Evolutionary conservation across 2,797 vertebrate genomes (phyloP).

Genomic region (Muscicapa striata): DNA sequence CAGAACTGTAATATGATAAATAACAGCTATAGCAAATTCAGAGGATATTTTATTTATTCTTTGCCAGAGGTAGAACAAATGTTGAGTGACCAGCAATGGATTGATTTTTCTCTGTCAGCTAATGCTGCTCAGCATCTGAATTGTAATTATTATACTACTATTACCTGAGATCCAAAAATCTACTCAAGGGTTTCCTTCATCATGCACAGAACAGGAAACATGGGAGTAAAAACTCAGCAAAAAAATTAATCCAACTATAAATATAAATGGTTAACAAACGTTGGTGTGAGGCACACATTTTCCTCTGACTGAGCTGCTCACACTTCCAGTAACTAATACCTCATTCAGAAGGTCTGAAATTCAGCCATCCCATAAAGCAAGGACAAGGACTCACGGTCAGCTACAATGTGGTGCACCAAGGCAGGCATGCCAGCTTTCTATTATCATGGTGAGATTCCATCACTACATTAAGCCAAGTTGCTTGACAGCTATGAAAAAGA

Average conservation of each 20-base stretch:
- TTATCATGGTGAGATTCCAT: slow-evolving; percentile 42
- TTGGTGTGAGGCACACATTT: background rate
- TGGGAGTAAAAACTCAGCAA: background rate
- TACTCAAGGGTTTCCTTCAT: background rate
- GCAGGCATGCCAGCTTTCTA: slow-evolving; percentile 28
- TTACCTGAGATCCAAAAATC: background rate
- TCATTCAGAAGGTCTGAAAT: slow-evolving; percentile 31
- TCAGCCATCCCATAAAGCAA: slow-evolving; percentile 28
- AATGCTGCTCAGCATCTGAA: background rate
- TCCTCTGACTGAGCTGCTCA: background rate
- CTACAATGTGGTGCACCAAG: slow-evolving; percentile 10
- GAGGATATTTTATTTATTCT: background rate
- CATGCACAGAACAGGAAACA: background rate
- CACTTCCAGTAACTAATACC: background rate
- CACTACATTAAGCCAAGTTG: slow-evolving; percentile 41
- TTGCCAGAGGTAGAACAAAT: background rate
- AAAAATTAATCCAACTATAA: background rate
- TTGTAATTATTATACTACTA: background rate
- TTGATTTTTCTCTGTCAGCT: slow-evolving; percentile 19
- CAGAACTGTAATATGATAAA: background rate
- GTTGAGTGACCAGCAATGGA: background rate
- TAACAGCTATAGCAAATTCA: background rate
- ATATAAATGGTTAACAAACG: background rate
- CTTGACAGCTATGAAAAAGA: slow-evolving; percentile 63
- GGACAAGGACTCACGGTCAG: background rate